phyloP scores from a whole-genome alignment of 2,888 invertebrate species.

The Desoria tigrina region DNA sequence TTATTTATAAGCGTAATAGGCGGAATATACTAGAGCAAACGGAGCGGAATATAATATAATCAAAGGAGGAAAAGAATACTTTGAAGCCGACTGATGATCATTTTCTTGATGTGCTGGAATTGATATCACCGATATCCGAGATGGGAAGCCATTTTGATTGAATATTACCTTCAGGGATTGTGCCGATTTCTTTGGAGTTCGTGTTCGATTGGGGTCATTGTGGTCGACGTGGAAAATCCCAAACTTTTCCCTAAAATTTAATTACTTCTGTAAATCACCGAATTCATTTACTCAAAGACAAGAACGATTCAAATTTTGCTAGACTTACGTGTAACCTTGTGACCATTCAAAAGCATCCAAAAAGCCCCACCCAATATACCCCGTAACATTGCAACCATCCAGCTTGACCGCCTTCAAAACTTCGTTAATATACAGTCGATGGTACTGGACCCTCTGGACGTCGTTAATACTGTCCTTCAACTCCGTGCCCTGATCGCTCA shows the following conservation, averaged over 20 bases:
- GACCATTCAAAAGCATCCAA: slow-evolving; percentile 58
- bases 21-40: background rate
- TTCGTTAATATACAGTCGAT: slow-evolving; percentile 12
- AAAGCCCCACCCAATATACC: slow-evolving; percentile 57
- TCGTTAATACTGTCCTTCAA: slow-evolving; percentile 2
- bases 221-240: slow-evolving; percentile 15
- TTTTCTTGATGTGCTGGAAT: background rate
- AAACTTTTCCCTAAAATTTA: slow-evolving; percentile 12
- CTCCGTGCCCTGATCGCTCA: slow-evolving; percentile 10
- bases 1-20: slow-evolving; percentile 13
- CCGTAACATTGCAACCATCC: slow-evolving; percentile 56
- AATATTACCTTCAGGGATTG: slow-evolving; percentile 6
- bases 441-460: slow-evolving; percentile 5
- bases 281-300: background rate
- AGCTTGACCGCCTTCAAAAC: slow-evolving; percentile 42
- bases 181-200: slow-evolving; percentile 15
- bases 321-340: slow-evolving; percentile 54
- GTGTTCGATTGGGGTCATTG: slow-evolving; percentile 1
- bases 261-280: background rate
- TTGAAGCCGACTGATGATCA: background rate
- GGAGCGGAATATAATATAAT: slow-evolving; percentile 11
- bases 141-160: slow-evolving; percentile 12
- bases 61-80: background rate
- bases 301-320: too few species aligned
- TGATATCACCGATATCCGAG: background rate